Evolutionary conservation across 2,888 invertebrate genomes (phyloP), one percentile per base, ranked within the genome.

Genomic region (Panzeria rudis): DNA sequence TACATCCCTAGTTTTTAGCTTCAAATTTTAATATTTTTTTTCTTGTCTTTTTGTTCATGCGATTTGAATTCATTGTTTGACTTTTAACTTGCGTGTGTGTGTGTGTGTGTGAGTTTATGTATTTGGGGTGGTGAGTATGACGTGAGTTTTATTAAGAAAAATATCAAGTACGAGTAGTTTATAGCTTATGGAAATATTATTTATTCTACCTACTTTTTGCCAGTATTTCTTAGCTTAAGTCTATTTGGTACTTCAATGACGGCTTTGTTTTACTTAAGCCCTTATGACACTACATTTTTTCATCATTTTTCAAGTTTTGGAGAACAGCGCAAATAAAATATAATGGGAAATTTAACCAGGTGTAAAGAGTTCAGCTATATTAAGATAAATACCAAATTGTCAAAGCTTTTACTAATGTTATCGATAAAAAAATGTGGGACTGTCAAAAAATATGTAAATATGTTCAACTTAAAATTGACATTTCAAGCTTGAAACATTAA

Each of bases 41-140:
- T 61, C 47, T 59, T 29, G 9, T 35, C 50, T 47, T 73, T 73
- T 73, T 73, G n/a, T 64, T 41, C 32, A 41, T 25, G 17, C 29
- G 54, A 54, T 38, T 75, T 41, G 41, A 64, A 50, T 62, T 62
- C 62, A 75, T 75, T 73, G 72, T 73, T 73, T 47, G 47, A 2
- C n/a, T 61, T 50, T 47, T 8, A 50, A 52, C 35, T 32, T 15
- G 50, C 20, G 23, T n/a, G 29, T 56, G n/a, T 17, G 6, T 50
- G 41, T n/a, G 23, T 41, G 15, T 17, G 38, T 35, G 6, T 68
- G 66, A 32, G 20, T 15, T 17, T 15, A 11, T 23, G 54, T 47
- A 11, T 54, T 8, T 56, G 5, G 9, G 32, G 8, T 20, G 32
- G 59, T 59, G 32, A 17, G 17, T 32, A 47, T 72, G 72, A 61